These are phyloP conservation scores for Plecturocebus donacophilus DNA, from an alignment of 2,113 vertebrate species.

Conservation along the genomic window DNA sequence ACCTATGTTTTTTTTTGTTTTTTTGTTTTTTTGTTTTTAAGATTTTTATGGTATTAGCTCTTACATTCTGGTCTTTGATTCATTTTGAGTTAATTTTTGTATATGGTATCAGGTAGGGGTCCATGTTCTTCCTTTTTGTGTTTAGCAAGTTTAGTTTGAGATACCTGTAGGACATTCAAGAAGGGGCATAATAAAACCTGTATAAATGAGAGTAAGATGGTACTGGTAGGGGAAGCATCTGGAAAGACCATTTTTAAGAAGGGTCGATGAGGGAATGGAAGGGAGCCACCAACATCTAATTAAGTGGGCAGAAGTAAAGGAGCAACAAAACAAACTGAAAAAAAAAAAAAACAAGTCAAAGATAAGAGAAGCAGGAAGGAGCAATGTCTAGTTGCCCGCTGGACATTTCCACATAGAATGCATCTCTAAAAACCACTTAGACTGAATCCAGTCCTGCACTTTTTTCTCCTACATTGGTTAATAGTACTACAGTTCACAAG, in stretches of 20 bases:
- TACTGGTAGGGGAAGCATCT: neutral
- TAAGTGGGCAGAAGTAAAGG: neutral
- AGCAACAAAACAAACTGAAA: neutral
- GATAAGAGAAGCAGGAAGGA: neutral
- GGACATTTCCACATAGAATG: neutral
- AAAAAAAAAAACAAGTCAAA: neutral
- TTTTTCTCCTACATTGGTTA: neutral
- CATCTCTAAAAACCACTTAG: neutral
- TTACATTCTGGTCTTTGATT: slow-evolving; percentile 5
- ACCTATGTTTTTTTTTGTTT: slow-evolving; percentile 3
- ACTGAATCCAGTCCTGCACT: neutral
- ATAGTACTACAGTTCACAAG: neutral
- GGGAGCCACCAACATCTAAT: neutral
- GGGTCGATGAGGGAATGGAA: neutral
- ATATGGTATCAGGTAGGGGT: neutral
- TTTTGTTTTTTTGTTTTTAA: slow-evolving; percentile 3
- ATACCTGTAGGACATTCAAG: neutral
- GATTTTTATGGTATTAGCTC: neutral
- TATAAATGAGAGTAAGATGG: slow-evolving; percentile 11
- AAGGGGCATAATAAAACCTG: neutral
- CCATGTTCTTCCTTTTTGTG: neutral
- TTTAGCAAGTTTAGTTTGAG: neutral
- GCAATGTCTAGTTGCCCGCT: neutral
- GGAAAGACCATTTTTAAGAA: neutral
- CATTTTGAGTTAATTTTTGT: slow-evolving; percentile 46